Evolutionary conservation across 2,113 vertebrate species (phyloP), one percentile per base, ranked within the genome.

Genomic region (Speoplatyrhinus poulsoni): DNA sequence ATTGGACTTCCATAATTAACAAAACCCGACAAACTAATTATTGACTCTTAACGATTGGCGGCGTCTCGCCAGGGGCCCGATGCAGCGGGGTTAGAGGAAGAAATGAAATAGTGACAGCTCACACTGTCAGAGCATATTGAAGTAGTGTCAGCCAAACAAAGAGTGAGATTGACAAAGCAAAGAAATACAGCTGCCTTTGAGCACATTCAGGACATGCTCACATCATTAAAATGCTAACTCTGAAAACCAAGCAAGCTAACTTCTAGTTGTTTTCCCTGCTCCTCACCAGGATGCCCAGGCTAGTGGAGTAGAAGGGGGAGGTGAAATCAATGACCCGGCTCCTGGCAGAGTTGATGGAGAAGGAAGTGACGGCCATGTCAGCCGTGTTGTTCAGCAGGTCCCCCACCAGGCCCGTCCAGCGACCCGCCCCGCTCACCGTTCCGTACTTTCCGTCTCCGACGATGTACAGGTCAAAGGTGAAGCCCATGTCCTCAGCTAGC

Each of bases 301-400:
- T 99, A 86, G 96, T 99, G 89, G 98, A 98, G 91, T 97, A 98
- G 89, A 99, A 99, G 57, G 97, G 97, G 70, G 95, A 96, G 77
- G 96, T 99, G 92, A 99, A 99, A 79, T 99, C 98, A 0, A 99
- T 92, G 81, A 98, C 95, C 75, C 93, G 94, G 70, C 95, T 98
- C 68, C 97, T 88, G 0, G 96, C 96, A 0, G 97, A 98, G 85
- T 98, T 98, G 90, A 98, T 98, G 83, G 95, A 96, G 88, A 99
- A 98, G 70, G 96, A 97, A 69, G 95, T 96, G 82, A 99, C 97
- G 0, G 96, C 98, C 98, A 99, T 96, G 90, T 99, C 96, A 0
- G 97, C 96, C 0, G 82, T 77, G 63, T 96, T 95, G 0, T 93
- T 94, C 69, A 95, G 87, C 70, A 99, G 93, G 87, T 98, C 96